A percentile compares a stretch with the other conserved stretches of the same genome.
These are phyloP conservation scores for Pantala flavescens DNA, from an alignment of 1,140 invertebrate species.

Conservation along the genomic window DNA sequence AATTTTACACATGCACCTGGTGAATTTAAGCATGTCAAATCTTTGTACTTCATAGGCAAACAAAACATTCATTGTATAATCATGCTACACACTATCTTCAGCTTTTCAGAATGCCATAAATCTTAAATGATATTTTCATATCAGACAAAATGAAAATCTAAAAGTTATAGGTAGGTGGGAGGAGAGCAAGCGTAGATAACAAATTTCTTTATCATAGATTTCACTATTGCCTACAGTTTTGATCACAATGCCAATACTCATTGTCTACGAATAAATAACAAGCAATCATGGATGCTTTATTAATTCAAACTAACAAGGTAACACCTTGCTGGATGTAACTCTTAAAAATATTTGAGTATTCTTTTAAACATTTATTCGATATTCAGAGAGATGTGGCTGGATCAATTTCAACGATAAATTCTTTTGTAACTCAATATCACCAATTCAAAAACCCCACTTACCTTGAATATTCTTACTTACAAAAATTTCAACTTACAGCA, in stretches of 20 bases:
- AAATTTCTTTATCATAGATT: neutral
- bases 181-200: neutral
- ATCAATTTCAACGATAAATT: neutral
- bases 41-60: slow-evolving; percentile 6
- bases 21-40: neutral
- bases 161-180: neutral
- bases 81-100: neutral
- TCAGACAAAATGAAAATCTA: neutral
- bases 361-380: neutral
- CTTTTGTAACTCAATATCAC: no score
- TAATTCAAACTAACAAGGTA: no score
- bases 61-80: neutral
- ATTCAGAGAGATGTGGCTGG: neutral
- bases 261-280: no score
- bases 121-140: neutral
- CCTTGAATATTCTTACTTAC: neutral
- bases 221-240: neutral
- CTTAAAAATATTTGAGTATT: no score
- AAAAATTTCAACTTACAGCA: neutral
- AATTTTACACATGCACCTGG: neutral
- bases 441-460: neutral
- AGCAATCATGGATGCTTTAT: no score
- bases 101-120: neutral
- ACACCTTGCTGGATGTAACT: no score
- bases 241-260: neutral